Base-by-base conservation (phyloP, 2,888 invertebrate genomes). In the Graphium colonna region DNA sequence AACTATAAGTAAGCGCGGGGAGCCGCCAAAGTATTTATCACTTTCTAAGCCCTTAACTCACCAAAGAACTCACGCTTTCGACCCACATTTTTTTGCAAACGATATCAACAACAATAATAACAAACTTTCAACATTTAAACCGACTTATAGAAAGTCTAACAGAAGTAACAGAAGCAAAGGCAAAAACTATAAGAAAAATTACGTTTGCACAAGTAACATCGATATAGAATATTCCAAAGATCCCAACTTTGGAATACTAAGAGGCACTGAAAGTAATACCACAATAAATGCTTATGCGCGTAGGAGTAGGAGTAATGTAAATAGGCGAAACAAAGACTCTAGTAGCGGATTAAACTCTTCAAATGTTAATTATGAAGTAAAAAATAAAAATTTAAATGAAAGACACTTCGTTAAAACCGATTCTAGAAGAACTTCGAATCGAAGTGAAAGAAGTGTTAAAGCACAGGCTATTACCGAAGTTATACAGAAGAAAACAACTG, bases 1-100 rank as follows among this genome's bases (percentile, higher is more conserved):
- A 75, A 89, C 88, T 64, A 90, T 90, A 69, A 90, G 87, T 73
- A 86, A 89, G 70, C 79, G 82, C 69, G 90, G 90, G 70, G 88
- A 89, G 63, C 88, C 88, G 76, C 87, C 90, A 77, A 90, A 84
- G 61, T 82, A 88, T 69, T 77, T 90, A 73, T 87, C 90, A 67
- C 82, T 90, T 64, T 90, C 89, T 60, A 88, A 88, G 68, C 90
- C 90, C 63, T 70, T 90, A 68, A 82, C 84, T 62, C 84, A 89
- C 86, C 84, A 89, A 87, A 83, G 85, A 86, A 74, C 82, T 58
- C 82, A 85, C 74, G 77, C 87, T 69, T 84, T 79, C 60, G 77
- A 87, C 56, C 76, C 84, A 17, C 76, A 79, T 56, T 73, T 69
- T 56, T 69, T 79, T 55, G 61, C 68, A 59, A 75, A 79, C 52